These are phyloP conservation scores for Physeter macrocephalus DNA, from an alignment of 2,113 vertebrate genomes.

Conservation along the genomic window DNA sequence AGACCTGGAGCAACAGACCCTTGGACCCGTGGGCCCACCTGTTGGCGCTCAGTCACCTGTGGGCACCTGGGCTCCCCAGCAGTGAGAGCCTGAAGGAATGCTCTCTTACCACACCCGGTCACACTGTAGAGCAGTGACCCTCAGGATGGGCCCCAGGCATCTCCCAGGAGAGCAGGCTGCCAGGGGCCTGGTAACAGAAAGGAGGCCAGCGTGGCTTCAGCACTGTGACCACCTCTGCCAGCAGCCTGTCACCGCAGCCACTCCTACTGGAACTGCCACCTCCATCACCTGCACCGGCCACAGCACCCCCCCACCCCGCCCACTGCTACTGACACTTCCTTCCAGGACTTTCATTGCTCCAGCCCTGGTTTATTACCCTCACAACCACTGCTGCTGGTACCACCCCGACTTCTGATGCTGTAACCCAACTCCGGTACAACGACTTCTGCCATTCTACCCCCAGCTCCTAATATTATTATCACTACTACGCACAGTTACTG, in stretches of 20 bases:
- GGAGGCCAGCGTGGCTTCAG: not conserved
- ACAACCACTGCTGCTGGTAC: not conserved
- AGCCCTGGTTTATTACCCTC: too few species aligned
- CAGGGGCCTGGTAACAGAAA: not conserved
- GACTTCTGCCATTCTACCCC: not conserved
- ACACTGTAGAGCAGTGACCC: not conserved
- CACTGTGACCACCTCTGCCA: not conserved
- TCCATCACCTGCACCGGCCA: not conserved
- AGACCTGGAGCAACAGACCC: not conserved
- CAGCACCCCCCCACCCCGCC: too few species aligned
- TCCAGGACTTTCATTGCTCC: not conserved
- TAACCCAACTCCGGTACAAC: not conserved
- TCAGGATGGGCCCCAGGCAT: accelerated
- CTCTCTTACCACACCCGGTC: not conserved
- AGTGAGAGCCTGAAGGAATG: not conserved
- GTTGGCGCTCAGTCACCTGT: not conserved
- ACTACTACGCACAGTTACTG: not conserved
- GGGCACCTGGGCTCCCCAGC: not conserved
- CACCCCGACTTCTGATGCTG: not conserved
- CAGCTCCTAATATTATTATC: not conserved
- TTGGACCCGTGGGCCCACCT: not conserved
- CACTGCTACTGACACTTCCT: not conserved
- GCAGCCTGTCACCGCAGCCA: not conserved
- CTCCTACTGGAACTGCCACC: not conserved
- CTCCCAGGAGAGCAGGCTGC: not conserved